A percentile compares a stretch with the other conserved stretches of the same genome.
Evolutionary conservation across 1,140 invertebrate genomes (phyloP).

Genomic region (Dysdera silvatica): DNA sequence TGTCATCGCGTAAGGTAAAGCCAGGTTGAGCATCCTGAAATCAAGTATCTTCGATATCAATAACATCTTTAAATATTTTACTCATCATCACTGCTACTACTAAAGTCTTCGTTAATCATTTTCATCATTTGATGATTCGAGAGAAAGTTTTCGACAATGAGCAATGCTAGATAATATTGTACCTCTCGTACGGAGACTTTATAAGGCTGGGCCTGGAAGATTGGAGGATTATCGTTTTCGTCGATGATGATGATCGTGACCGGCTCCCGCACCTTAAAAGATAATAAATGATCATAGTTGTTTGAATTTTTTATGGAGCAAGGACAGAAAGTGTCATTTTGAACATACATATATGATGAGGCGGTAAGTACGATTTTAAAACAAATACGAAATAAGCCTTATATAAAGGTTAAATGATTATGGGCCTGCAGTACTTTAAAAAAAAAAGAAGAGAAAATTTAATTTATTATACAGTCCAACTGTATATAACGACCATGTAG

Average conservation of each 20-base stretch:
- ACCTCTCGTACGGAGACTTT: slow-evolving; percentile 15
- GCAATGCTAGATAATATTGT: not conserved
- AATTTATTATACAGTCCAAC: too few relatives aligned
- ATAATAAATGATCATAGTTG: not conserved
- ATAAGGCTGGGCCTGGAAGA: slow-evolving; percentile 61
- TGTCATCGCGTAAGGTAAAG: slow-evolving; percentile 19
- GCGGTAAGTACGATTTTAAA: too few relatives aligned
- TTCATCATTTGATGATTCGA: not conserved
- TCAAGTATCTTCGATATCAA: not conserved
- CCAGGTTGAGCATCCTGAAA: slow-evolving; percentile 23
- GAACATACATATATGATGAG: too few relatives aligned
- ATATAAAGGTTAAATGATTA: too few relatives aligned
- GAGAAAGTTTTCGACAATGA: not conserved
- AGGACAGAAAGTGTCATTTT: too few relatives aligned
- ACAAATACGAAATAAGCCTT: too few relatives aligned
- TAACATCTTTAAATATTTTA: not conserved
- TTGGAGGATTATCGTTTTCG: slow-evolving; percentile 78
- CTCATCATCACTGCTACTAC: too few relatives aligned
- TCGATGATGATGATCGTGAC: slow-evolving; percentile 75
- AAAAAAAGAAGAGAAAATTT: too few relatives aligned
- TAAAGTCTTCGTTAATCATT: not conserved
- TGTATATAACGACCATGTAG: too few relatives aligned
- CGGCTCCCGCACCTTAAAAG: slow-evolving; percentile 50
- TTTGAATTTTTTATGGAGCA: not conserved
- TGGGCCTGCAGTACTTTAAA: too few relatives aligned